Evolutionary conservation across 2,113 vertebrate genomes (phyloP).

Genomic region (Carlito syrichta): DNA sequence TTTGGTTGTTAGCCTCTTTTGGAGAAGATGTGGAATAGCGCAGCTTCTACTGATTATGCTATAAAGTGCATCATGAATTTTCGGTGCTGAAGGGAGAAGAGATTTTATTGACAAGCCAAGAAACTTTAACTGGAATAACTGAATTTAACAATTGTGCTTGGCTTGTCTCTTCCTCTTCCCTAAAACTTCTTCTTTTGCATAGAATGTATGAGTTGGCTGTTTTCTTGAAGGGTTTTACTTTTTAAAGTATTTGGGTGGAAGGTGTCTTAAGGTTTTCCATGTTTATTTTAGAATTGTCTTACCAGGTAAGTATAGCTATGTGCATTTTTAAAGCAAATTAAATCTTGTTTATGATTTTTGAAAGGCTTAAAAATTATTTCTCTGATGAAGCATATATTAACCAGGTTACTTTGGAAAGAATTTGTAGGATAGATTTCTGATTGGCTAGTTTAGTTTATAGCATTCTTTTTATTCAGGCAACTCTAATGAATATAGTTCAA

Average conservation of each 20-base stretch:
- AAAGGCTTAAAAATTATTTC: not conserved
- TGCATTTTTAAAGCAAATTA: conserved; percentile 1
- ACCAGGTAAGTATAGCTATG: not conserved
- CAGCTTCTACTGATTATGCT: not conserved
- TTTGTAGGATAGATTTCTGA: conserved; percentile 11
- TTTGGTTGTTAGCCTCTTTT: not conserved
- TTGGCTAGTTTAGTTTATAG: not conserved
- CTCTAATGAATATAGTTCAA: not conserved
- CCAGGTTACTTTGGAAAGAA: not conserved
- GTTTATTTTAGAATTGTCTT: conserved; percentile 27
- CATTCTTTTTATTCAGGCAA: not conserved
- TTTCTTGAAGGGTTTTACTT: conserved; percentile 25
- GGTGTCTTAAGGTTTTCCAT: not conserved
- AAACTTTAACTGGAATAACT: conserved; percentile 12
- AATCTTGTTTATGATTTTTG: conserved; percentile 9
- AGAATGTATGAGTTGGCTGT: not conserved
- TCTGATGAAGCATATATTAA: not conserved
- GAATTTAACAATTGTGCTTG: not conserved
- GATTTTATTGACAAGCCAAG: not conserved
- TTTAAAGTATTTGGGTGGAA: not conserved
- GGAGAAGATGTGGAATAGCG: not conserved
- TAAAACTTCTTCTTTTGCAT: not conserved
- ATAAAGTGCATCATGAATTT: not conserved
- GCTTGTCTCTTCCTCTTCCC: not conserved
- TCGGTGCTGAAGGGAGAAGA: not conserved